phyloP scores from a whole-genome alignment of 2,797 vertebrate genomes.

The Anguilla anguilla region DNA sequence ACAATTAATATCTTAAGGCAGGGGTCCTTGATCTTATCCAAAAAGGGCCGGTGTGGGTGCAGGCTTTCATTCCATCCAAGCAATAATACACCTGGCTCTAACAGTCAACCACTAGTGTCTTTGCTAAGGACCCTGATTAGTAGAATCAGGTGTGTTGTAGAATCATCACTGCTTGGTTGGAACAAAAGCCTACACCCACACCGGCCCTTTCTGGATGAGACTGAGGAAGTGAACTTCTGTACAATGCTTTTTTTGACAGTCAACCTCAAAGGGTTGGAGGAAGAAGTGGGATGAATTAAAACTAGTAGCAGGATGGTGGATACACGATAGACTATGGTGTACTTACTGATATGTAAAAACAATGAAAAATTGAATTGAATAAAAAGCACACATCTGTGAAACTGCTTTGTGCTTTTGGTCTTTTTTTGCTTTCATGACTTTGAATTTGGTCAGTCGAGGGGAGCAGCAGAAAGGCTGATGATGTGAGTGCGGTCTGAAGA shows the following conservation, averaged over 20 bases:
- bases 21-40: no score
- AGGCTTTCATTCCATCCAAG: no score
- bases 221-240: constrained; percentile 13
- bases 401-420: constrained; percentile 33
- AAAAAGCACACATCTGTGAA: constrained; percentile 17
- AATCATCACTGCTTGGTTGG: no score
- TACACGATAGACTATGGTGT: not conserved
- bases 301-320: not conserved
- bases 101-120: no score
- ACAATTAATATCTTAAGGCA: constrained; percentile 44
- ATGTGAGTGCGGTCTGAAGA: not conserved
- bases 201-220: no score
- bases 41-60: no score
- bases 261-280: constrained; percentile 4
- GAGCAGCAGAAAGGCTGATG: not conserved
- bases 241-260: constrained; percentile 28
- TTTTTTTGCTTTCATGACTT: constrained; percentile 7
- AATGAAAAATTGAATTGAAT: not conserved
- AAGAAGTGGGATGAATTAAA: not conserved
- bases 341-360: not conserved
- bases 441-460: not conserved
- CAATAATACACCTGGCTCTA: no score
- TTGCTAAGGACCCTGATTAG: no score
- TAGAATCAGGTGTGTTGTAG: no score
- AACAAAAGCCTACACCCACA: no score